Evolutionary conservation across 2,113 vertebrate species (phyloP), one percentile per base, ranked within the genome.

Genomic region (Semicossyphus pulcher): DNA sequence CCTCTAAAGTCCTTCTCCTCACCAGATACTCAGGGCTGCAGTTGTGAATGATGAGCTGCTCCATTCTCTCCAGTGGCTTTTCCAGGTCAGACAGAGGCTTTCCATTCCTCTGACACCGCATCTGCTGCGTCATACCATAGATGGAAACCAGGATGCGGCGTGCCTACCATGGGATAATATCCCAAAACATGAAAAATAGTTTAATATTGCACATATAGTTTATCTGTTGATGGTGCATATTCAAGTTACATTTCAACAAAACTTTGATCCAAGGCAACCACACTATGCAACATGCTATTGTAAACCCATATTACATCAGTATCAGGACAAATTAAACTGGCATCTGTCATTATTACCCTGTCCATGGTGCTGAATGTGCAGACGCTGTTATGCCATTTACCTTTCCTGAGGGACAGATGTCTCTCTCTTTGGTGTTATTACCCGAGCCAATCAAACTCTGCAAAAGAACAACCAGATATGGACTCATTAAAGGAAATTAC

Each of bases 401-500:
- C 92, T 93, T 94, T 80, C 36, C 81, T 49, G 87, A 87, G 18
- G 91, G 90, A 82, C 93, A 94, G 32, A 51, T 76, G 61, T 92
- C 85, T 80, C 76, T 92, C 61, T 75, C 86, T 74, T 78, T 91
- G 14, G 83, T 59, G 10, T 44, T 32, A 12, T 78, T 71, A 4
- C 41, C 54, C 3, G 87, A 52, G 47, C 23, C 86, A n/a, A 89
- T 91, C 76, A 94, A 67, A 87, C 93, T 94, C 93, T 94, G 76
- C 11, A 86, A 67, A 6, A 65, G 1, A 75, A 34, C 16, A 81
- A 25, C 1, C 14, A 72, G 44, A 37, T 29, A 5, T 14, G 12
- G n/a, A n/a, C n/a, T n/a, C n/a, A n/a, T 47, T 14, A 45, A 31
- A 23, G 32, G 0, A 31, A 1, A 51, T 25, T n/a, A n/a, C n/a